phyloP scores from a whole-genome alignment of 2,113 vertebrate species.

The Panthera tigris region DNA sequence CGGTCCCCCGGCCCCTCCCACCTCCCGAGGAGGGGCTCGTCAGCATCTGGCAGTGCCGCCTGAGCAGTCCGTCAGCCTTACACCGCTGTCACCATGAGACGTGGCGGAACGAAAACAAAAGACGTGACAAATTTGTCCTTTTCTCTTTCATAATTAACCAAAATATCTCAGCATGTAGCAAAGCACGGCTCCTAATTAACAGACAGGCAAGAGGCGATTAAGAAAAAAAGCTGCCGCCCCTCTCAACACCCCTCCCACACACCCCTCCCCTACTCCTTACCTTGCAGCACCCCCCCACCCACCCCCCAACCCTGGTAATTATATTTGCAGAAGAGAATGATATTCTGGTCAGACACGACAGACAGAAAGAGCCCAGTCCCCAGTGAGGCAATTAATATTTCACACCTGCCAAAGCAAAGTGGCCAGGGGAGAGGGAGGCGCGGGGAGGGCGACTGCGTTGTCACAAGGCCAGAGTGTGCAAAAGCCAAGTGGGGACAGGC shows the following conservation, averaged over 20 bases:
- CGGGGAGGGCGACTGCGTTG: constrained; percentile 23
- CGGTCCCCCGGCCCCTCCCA: fast-evolving
- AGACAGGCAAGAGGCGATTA: constrained; percentile 84
- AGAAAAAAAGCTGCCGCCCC: constrained; percentile 74
- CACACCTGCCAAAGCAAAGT: constrained; percentile 88
- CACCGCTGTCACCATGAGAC: constrained; percentile 77
- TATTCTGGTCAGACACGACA: constrained; percentile 86
- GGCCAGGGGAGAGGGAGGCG: constrained; percentile 50
- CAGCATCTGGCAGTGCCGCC: constrained; percentile 80
- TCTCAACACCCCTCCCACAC: neutral
- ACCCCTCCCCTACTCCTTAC: neutral
- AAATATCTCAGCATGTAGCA: constrained; percentile 87
- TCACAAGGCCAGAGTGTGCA: constrained; percentile 26
- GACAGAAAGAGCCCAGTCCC: constrained; percentile 84
- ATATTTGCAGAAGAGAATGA: constrained; percentile 85
- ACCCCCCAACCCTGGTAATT: constrained; percentile 80
- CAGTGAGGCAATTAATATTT: constrained; percentile 91
- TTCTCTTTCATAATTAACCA: constrained; percentile 89
- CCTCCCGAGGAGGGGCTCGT: neutral
- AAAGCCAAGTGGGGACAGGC: constrained; percentile 59
- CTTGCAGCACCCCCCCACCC: neutral
- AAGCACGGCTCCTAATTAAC: constrained; percentile 87
- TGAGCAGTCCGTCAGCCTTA: constrained; percentile 81
- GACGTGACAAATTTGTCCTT: constrained; percentile 89
- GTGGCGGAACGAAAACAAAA: constrained; percentile 86